Percentiles rank a stretch among this genome's conserved stretches.
Evolutionary conservation across 2,888 invertebrate species (phyloP).

Genomic region (Leucophenga maculata): DNA sequence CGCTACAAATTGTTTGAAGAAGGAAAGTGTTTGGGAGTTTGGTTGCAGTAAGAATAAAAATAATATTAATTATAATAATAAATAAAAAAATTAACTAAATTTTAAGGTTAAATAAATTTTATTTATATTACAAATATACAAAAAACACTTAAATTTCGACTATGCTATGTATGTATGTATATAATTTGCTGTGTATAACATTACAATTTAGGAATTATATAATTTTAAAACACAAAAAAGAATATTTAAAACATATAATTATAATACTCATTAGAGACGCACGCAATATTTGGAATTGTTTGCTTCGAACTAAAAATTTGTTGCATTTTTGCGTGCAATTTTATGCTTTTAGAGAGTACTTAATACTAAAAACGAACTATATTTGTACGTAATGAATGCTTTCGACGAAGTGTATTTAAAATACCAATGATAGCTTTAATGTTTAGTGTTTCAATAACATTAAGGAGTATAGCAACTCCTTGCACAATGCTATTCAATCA

Average conservation of each 20-base stretch:
- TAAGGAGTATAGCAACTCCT: slow-evolving; percentile 1
- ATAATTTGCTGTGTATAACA: too few relatives aligned
- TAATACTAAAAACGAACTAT: slow-evolving; percentile 22
- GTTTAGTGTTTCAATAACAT: not conserved
- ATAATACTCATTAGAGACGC: slow-evolving; percentile 19
- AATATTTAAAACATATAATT: slow-evolving; percentile 13
- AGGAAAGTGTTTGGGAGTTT: too few relatives aligned
- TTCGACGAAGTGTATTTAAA: not conserved
- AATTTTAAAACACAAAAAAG: slow-evolving; percentile 4
- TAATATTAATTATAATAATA: too few relatives aligned
- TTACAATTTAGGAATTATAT: too few relatives aligned
- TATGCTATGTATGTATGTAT: slow-evolving; percentile 29
- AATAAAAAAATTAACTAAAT: too few relatives aligned
- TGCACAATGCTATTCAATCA: slow-evolving; percentile 78
- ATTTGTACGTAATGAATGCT: slow-evolving; percentile 27
- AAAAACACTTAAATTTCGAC: slow-evolving; percentile 10
- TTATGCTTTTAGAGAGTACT: not conserved
- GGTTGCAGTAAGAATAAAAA: too few relatives aligned
- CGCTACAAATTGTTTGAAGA: too few relatives aligned
- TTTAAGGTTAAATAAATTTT: not conserved
- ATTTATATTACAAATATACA: slow-evolving; percentile 11
- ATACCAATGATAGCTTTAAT: not conserved
- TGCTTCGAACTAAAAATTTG: not conserved
- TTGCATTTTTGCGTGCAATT: not conserved
- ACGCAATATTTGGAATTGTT: slow-evolving; percentile 13